These are phyloP conservation scores for Zaprionus lachaisei DNA, from an alignment of 1,140 invertebrate genomes.

Conservation along the genomic window DNA sequence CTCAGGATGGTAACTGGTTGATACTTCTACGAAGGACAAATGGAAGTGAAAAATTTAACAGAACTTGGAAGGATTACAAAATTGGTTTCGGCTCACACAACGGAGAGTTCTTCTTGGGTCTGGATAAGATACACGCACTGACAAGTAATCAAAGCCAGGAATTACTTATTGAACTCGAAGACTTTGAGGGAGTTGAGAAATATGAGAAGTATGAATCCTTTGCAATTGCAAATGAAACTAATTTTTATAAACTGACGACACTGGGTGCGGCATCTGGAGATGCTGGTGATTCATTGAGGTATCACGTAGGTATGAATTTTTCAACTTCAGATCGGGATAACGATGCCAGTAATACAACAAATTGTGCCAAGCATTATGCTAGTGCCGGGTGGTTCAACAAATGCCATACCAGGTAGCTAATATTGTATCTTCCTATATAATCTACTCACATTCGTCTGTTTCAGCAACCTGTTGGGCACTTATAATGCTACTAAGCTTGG, in stretches of 20 bases:
- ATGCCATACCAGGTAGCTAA: background rate
- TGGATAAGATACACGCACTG: background rate
- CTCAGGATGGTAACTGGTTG: background rate
- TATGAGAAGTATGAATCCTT: background rate
- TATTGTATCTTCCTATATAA: background rate
- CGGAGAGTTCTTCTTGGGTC: slow-evolving; percentile 1
- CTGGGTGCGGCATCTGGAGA: background rate
- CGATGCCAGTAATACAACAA: background rate
- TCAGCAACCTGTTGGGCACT: background rate
- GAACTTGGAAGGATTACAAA: background rate
- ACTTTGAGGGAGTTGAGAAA: background rate
- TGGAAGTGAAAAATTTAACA: background rate
- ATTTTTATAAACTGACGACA: background rate
- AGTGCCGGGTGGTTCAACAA: background rate
- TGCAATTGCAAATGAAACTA: background rate
- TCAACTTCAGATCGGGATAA: background rate
- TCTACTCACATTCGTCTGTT: background rate
- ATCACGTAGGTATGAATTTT: background rate
- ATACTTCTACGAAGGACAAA: background rate
- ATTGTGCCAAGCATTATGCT: background rate
- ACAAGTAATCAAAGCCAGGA: background rate
- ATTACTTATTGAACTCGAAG: background rate
- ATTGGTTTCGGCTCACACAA: background rate
- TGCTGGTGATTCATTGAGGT: background rate
- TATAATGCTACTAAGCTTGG: background rate